A percentile compares a stretch with the other conserved stretches of the same genome.
phyloP scores from a whole-genome alignment of 2,888 invertebrate species.

The Apantesis nais region DNA sequence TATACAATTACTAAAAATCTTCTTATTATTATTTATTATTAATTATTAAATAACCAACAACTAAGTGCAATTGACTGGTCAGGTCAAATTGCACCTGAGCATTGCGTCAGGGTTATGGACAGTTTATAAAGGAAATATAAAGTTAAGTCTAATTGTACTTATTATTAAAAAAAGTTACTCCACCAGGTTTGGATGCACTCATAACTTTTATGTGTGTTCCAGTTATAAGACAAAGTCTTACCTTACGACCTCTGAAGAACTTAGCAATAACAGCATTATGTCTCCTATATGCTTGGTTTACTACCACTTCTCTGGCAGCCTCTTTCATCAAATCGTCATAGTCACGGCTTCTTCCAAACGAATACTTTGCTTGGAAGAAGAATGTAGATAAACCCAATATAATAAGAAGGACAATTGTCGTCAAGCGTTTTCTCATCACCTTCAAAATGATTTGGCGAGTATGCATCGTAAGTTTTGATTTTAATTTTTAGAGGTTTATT shows the following conservation, averaged over 20 bases:
- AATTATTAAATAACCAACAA: too few species aligned
- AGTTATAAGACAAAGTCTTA: constrained; percentile 32
- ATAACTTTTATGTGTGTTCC: background rate
- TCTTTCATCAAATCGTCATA: background rate
- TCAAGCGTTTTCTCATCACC: constrained; percentile 2
- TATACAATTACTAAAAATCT: too few species aligned
- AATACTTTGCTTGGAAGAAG: too few species aligned
- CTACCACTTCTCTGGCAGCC: background rate
- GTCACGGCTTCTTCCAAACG: constrained; percentile 4
- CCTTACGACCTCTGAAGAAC: constrained; percentile 54
- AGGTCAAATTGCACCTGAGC: too few species aligned
- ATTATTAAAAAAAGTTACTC: background rate
- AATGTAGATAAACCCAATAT: constrained; percentile 19
- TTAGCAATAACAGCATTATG: constrained; percentile 35
- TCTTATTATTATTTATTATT: too few species aligned
- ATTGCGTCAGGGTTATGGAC: too few species aligned
- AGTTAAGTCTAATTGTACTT: background rate
- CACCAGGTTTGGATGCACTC: background rate
- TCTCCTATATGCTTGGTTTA: background rate
- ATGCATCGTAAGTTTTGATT: background rate
- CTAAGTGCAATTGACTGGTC: too few species aligned
- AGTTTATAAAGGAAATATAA: too few species aligned
- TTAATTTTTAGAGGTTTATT: background rate
- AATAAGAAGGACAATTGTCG: constrained; percentile 5
- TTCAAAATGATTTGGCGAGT: background rate